A percentile compares a stretch with the other conserved stretches of the same genome.
phyloP scores from a whole-genome alignment of 2,113 vertebrate species.

The Ascaphus truei region DNA sequence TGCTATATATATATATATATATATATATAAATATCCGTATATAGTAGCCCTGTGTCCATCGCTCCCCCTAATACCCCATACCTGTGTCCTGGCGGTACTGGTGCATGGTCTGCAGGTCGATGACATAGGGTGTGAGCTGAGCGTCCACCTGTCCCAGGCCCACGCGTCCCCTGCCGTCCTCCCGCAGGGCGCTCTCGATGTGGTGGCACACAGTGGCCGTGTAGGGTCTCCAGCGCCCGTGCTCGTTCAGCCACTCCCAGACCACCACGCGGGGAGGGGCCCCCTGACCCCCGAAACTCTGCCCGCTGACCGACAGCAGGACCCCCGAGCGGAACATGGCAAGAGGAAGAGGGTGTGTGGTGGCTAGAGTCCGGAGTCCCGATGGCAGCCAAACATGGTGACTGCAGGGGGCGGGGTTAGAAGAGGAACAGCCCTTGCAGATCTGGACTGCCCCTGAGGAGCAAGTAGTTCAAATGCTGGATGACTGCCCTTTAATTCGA shows the following conservation, averaged over 20 bases:
- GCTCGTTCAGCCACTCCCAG: slow-evolving; percentile 95
- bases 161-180: slow-evolving; percentile 79
- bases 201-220: slow-evolving; percentile 88
- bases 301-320: slow-evolving; percentile 49
- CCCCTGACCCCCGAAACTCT: slow-evolving; percentile 80
- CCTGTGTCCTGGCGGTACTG: slow-evolving; percentile 96
- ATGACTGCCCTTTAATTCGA: too few relatives aligned
- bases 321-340: slow-evolving; percentile 59
- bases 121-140: slow-evolving; percentile 87
- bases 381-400: neutral
- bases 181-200: slow-evolving; percentile 87
- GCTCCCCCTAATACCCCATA: too few relatives aligned
- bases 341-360: neutral
- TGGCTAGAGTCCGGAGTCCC: neutral
- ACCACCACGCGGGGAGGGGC: slow-evolving; percentile 91
- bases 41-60: too few relatives aligned
- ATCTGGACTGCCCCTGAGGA: too few relatives aligned
- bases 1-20: too few relatives aligned
- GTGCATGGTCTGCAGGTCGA: slow-evolving; percentile 95
- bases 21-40: too few relatives aligned
- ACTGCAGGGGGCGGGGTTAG: neutral
- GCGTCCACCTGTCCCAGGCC: slow-evolving; percentile 88
- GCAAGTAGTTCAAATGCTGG: too few relatives aligned
- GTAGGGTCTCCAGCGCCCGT: slow-evolving; percentile 91
- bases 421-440: neutral